Conservation (phyloP, 2,888 invertebrate species). For the Drosophila sordidula region DNA sequence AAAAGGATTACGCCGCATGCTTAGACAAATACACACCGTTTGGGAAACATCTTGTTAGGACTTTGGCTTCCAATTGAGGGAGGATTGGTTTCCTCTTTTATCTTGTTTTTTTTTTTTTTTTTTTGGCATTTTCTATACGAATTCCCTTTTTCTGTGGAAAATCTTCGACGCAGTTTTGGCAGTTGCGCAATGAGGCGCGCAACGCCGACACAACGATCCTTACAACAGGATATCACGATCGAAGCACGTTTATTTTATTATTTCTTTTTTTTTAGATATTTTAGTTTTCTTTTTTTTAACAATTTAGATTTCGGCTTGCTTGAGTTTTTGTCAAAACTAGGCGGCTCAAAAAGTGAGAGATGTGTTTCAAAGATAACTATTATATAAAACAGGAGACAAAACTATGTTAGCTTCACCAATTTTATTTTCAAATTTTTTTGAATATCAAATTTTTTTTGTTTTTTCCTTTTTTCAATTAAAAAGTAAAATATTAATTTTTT, state of each 20-base stretch:
- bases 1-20: constrained; percentile 82
- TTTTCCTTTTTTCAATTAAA: no score
- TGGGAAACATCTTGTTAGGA: constrained; percentile 78
- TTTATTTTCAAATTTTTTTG: not conserved
- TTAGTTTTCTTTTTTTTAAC: not conserved
- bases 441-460: no score
- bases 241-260: constrained; percentile 31
- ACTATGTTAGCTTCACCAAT: not conserved
- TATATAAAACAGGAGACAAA: not conserved
- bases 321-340: constrained; percentile 64
- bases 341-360: not conserved
- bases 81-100: constrained; percentile 66
- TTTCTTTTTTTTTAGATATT: not conserved
- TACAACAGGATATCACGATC: constrained; percentile 61
- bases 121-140: constrained; percentile 57
- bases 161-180: constrained; percentile 61
- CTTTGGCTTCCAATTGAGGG: constrained; percentile 72
- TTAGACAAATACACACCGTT: constrained; percentile 60
- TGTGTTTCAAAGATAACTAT: constrained; percentile 6
- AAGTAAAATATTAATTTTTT: no score
- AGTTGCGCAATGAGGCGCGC: constrained; percentile 72
- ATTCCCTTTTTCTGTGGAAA: constrained; percentile 49
- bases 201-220: constrained; percentile 72
- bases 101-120: constrained; percentile 21
- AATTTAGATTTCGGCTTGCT: constrained; percentile 58